A percentile compares a stretch with the other conserved stretches of the same genome.
Evolutionary conservation across 2,797 vertebrate species (phyloP).

Genomic region (Selene dorsalis): DNA sequence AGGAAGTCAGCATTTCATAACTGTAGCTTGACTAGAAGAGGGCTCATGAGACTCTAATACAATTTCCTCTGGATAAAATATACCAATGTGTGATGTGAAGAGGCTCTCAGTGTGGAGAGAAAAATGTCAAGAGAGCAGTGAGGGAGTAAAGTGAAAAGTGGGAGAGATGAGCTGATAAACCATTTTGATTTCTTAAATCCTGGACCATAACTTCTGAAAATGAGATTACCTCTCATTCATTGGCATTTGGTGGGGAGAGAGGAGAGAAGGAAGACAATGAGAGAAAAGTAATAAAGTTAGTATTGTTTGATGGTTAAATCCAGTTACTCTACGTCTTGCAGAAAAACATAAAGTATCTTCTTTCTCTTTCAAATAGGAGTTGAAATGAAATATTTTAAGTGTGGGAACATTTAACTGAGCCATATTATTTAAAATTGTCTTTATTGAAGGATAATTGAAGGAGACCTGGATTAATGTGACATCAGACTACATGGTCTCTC

Average conservation of each 20-base stretch:
- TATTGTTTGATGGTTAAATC: too few species aligned
- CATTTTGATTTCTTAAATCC: slow-evolving; percentile 32
- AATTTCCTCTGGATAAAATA: too few species aligned
- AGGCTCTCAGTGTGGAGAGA: slow-evolving; percentile 11
- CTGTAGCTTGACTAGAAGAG: neutral
- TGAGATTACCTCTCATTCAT: slow-evolving; percentile 19
- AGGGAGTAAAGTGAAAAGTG: too few species aligned
- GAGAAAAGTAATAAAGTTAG: too few species aligned
- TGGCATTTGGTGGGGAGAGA: slow-evolving; percentile 3
- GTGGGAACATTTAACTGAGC: neutral
- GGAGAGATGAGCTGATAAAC: slow-evolving; percentile 4
- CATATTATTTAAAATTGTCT: neutral
- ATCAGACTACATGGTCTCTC: neutral
- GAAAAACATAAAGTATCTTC: neutral
- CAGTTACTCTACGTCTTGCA: neutral
- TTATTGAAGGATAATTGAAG: neutral
- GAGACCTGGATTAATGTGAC: neutral
- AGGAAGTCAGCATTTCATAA: slow-evolving; percentile 22
- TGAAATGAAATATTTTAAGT: neutral
- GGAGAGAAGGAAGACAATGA: neutral
- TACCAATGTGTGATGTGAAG: neutral
- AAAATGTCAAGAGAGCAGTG: neutral
- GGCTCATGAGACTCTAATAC: neutral
- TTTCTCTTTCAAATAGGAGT: too few species aligned
- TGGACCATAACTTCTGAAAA: slow-evolving; percentile 12